These are phyloP conservation scores for Drosophila ironensis DNA, from an alignment of 1,140 invertebrate genomes.

Conservation along the genomic window DNA sequence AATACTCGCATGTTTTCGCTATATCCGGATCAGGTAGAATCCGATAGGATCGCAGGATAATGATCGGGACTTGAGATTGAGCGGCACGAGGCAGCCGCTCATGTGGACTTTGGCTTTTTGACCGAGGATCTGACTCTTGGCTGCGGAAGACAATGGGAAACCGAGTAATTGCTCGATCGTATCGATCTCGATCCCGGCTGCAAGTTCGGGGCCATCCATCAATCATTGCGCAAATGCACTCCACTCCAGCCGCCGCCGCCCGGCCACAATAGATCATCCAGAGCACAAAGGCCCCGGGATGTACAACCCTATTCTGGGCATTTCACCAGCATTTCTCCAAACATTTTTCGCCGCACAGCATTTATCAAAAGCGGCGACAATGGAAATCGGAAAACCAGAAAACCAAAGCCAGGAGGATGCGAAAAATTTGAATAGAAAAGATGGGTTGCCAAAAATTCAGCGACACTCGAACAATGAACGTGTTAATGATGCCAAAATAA, in stretches of 20 bases:
- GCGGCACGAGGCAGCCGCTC: constrained; percentile 4
- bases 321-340: constrained; percentile 48
- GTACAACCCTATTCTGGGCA: constrained; percentile 40
- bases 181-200: not conserved
- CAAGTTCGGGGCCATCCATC: not conserved
- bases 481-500: constrained; percentile 81
- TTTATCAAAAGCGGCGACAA: constrained; percentile 27
- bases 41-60: constrained; percentile 1
- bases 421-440: constrained; percentile 61
- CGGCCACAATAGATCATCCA: constrained; percentile 27
- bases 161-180: constrained; percentile 1
- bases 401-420: constrained; percentile 1
- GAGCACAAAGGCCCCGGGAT: constrained; percentile 17
- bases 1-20: no score
- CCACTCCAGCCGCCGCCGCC: constrained; percentile 10
- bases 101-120: not conserved
- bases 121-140: constrained; percentile 4
- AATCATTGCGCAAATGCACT: constrained; percentile 49
- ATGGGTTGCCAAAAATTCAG: constrained; percentile 36
- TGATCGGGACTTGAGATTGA: not conserved
- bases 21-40: constrained; percentile 3
- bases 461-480: constrained; percentile 59
- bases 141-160: not conserved
- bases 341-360: constrained; percentile 2
- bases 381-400: not conserved